Evolutionary conservation across 2,888 invertebrate genomes (phyloP).

Genomic region (Dicycla oo): DNA sequence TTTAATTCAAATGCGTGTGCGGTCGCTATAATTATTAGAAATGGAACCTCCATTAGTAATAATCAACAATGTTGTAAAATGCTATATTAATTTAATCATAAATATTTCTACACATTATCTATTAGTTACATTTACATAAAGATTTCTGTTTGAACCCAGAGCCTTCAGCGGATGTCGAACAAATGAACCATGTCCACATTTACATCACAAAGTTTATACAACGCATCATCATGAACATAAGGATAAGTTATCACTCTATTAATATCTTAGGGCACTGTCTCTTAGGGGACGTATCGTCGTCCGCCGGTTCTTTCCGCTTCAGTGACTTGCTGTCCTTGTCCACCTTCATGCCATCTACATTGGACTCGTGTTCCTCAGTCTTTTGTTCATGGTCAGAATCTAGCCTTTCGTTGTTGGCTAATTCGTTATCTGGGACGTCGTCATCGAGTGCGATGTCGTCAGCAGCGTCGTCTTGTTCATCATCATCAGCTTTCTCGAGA

Average conservation of each 20-base stretch:
- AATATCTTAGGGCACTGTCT: conserved; percentile 84
- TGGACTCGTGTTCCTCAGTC: conserved; percentile 76
- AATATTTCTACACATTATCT: conserved; percentile 81
- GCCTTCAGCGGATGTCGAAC: conserved; percentile 74
- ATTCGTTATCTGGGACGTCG: conserved; percentile 56
- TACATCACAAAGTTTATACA: conserved; percentile 75
- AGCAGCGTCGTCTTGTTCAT: conserved; percentile 62
- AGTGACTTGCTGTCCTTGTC: conserved; percentile 76
- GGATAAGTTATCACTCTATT: conserved; percentile 77
- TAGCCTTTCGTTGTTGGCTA: conserved; percentile 70
- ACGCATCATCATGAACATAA: conserved; percentile 55
- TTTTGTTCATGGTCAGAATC: conserved; percentile 69
- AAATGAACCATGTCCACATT: conserved; percentile 74
- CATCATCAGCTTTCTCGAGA: conserved; percentile 72
- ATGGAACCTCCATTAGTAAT: conserved; percentile 73
- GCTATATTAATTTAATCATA: conserved; percentile 83
- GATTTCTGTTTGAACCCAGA: conserved; percentile 75
- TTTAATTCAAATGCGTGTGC: conserved; percentile 69
- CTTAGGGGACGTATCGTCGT: conserved; percentile 83
- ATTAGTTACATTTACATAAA: conserved; percentile 76
- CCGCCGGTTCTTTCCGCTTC: conserved; percentile 82
- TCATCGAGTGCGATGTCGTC: conserved; percentile 67
- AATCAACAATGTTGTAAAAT: conserved; percentile 79
- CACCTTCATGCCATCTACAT: conserved; percentile 72
- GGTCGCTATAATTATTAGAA: conserved; percentile 66